Evolutionary conservation across 2,113 vertebrate species (phyloP), one percentile per base, ranked within the genome.

Genomic region (Embiotoca jacksoni): DNA sequence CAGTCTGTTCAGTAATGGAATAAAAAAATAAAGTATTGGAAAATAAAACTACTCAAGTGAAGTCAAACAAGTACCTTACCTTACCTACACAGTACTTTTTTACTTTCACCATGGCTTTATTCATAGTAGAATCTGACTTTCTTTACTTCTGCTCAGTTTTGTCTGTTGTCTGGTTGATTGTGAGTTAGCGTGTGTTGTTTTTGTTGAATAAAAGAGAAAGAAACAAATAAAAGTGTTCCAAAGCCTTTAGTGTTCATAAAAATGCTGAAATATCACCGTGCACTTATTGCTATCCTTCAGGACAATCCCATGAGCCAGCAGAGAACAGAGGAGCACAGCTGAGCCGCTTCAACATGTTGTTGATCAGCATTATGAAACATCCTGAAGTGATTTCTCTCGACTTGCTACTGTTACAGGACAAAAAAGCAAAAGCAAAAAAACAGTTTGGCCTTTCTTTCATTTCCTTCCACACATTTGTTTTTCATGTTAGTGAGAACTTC

Each of bases 311-410:
- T 23, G 23, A 23, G 39, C 47, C 81, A 50, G 75, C 70, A 49
- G 47, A 65, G 46, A 32, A 13, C 53, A 50, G 39, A 66, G 52
- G 30, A 56, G 68, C 30, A 15, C 68, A 61, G 67, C 74, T 36
- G 3, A 74, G 69, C 70, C 36, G 0, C 58, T 30, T 54, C 73
- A 81, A 11, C 11, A 30, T 84, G 72, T 53, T 63, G 73, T 41
- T 58, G 67, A 77, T 74, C 72, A 81, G 68, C 55, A 13, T 70
- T 57, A 71, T 77, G 37, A 83, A 78, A 81, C 81, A 75, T 62
- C 65, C 70, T 84, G 70, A 55, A 67, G 46, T 60, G 33, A 63
- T 87, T 71, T 54, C 63, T 70, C 72, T 68, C 58, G 11, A 15
- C 16, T 15, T 1, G 68, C 82, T 77, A 63, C 68, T 30, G 68